These are phyloP conservation scores for Rhyzopertha dominica DNA, from an alignment of 1,140 invertebrate species.

Conservation along the genomic window DNA sequence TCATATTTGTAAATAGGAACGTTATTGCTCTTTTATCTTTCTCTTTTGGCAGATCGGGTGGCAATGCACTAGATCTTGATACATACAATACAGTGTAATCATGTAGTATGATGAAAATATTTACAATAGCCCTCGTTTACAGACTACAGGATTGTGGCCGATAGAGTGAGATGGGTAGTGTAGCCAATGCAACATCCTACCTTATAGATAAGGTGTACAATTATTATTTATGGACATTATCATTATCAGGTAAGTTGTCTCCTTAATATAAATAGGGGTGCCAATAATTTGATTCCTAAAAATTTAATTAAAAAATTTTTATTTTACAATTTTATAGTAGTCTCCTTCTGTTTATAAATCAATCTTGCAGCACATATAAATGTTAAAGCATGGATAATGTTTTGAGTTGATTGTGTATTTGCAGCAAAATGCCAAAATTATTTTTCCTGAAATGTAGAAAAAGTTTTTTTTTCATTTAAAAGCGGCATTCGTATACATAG, in stretches of 20 bases:
- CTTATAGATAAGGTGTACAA: conserved; percentile 58
- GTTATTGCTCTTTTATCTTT: too few species aligned
- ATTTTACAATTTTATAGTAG: too few species aligned
- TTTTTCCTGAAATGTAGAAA: too few species aligned
- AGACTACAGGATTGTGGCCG: background rate
- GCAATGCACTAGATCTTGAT: conserved; percentile 1
- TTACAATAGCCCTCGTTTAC: background rate
- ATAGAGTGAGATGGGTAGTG: conserved; percentile 48
- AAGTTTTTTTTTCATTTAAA: too few species aligned
- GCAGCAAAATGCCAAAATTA: conserved; percentile 2
- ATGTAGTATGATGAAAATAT: conserved; percentile 4
- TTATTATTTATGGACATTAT: conserved; percentile 67
- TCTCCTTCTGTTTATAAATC: too few species aligned
- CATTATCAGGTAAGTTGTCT: conserved; percentile 56
- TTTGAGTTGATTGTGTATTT: background rate
- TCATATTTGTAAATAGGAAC: too few species aligned
- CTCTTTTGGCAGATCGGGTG: too few species aligned
- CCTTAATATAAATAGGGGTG: conserved; percentile 2
- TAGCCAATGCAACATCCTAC: conserved; percentile 59
- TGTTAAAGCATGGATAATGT: conserved; percentile 1
- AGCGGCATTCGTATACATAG: too few species aligned
- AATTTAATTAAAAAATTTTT: conserved; percentile 1
- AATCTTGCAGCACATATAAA: background rate
- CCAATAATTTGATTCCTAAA: too few species aligned
- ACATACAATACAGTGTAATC: background rate